Percentiles rank a stretch among this genome's conserved stretches.
These are phyloP conservation scores for Prenolepis imparis DNA, from an alignment of 2,888 invertebrate genomes.

Conservation along the genomic window DNA sequence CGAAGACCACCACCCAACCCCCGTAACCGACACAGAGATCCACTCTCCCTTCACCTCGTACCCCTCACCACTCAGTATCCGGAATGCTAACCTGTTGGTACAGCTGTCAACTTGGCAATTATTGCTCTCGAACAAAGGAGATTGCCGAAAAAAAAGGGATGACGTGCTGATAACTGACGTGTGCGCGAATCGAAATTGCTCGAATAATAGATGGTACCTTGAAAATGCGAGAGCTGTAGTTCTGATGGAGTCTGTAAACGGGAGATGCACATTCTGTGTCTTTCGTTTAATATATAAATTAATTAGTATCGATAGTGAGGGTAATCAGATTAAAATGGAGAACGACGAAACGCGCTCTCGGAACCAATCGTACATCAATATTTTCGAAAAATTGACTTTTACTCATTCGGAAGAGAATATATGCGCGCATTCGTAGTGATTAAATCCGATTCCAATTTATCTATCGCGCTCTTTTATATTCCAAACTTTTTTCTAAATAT, in stretches of 20 bases:
- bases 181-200: neutral
- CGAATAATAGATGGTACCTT: conserved; percentile 28
- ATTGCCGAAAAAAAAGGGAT: neutral
- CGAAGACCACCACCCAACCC: conserved; percentile 63
- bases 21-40: neutral
- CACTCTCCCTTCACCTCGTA: neutral
- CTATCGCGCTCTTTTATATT: neutral
- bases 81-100: conserved; percentile 69
- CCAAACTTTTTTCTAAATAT: neutral
- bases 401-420: neutral
- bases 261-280: conserved; percentile 16
- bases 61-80: no score
- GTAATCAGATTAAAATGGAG: conserved; percentile 39
- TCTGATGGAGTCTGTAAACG: conserved; percentile 20
- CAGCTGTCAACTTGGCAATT: conserved; percentile 51
- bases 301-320: conserved; percentile 37
- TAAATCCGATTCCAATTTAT: neutral
- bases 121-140: conserved; percentile 34
- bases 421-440: neutral
- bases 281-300: conserved; percentile 40
- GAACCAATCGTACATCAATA: neutral
- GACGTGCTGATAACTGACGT: conserved; percentile 8
- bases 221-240: conserved; percentile 6
- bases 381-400: conserved; percentile 32
- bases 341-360: conserved; percentile 1